Percentiles rank a stretch among this genome's conserved stretches.
phyloP scores from a whole-genome alignment of 2,888 invertebrate species.

The Ametastegia equiseti region DNA sequence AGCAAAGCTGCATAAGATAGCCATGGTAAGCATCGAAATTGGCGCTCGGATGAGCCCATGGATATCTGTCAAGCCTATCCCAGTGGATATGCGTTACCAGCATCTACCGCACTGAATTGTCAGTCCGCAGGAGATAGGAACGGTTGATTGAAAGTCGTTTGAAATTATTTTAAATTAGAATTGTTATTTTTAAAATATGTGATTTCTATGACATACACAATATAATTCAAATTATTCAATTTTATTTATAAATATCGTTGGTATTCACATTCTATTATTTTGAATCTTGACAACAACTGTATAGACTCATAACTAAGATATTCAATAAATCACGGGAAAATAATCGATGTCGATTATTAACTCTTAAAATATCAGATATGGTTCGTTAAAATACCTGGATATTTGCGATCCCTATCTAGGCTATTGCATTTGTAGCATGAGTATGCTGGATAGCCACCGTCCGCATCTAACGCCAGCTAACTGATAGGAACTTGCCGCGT shows the following conservation, averaged over 20 bases:
- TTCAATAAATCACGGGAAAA: not conserved
- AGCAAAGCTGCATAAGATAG: conserved; percentile 12
- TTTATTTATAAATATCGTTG: too few relatives aligned
- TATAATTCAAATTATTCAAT: too few relatives aligned
- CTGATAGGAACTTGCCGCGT: not conserved
- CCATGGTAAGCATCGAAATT: conserved; percentile 27
- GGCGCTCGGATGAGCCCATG: conserved; percentile 17
- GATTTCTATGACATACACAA: too few relatives aligned
- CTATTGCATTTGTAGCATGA: conserved; percentile 7
- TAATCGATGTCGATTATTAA: not conserved
- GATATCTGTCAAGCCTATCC: conserved; percentile 16
- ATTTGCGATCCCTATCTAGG: not conserved
- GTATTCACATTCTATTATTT: too few relatives aligned
- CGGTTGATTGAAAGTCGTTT: too few relatives aligned
- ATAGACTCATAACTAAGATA: not conserved
- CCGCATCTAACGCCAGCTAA: conserved; percentile 1
- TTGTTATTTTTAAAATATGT: too few relatives aligned
- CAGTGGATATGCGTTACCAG: not conserved
- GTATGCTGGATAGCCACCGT: not conserved
- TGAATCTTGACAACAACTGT: too few relatives aligned
- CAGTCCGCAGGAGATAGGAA: not conserved
- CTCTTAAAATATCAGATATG: not conserved
- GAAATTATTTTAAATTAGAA: too few relatives aligned
- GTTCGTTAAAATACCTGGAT: not conserved
- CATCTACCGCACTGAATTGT: too few relatives aligned